Evolutionary conservation across 2,888 invertebrate species (phyloP).

Genomic region (Chymomyza fuscimana): DNA sequence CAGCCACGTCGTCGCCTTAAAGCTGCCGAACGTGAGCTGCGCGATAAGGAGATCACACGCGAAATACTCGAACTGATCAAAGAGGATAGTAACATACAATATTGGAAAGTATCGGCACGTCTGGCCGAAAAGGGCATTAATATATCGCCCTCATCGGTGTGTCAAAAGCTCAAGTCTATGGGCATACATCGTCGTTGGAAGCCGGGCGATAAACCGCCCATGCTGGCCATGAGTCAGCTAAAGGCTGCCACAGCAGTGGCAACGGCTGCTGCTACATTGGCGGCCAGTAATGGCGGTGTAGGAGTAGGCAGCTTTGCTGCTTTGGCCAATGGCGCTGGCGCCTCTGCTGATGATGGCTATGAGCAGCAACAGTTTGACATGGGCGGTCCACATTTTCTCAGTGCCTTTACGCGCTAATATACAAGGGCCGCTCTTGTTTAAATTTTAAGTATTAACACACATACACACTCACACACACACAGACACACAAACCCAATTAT

Average conservation of each 20-base stretch:
- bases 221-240: constrained; percentile 74
- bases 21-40: constrained; percentile 76
- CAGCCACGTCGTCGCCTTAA: constrained; percentile 76
- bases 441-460: constrained; percentile 6
- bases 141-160: constrained; percentile 79
- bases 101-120: constrained; percentile 79
- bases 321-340: constrained; percentile 28
- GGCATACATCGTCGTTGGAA: constrained; percentile 79
- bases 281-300: constrained; percentile 42
- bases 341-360: constrained; percentile 61
- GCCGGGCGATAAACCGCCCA: constrained; percentile 78
- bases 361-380: constrained; percentile 77
- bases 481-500: neutral
- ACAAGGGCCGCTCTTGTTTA: constrained; percentile 1
- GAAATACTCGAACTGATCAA: constrained; percentile 78
- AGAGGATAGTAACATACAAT: constrained; percentile 78
- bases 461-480: neutral
- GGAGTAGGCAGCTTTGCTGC: constrained; percentile 6
- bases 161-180: constrained; percentile 79
- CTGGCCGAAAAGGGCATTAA: constrained; percentile 78
- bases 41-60: constrained; percentile 77
- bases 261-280: constrained; percentile 44
- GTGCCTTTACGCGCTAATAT: constrained; percentile 77
- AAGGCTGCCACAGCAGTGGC: constrained; percentile 62
- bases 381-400: constrained; percentile 78